These are phyloP conservation scores for Cremastobaeus sp. DNA, from an alignment of 2,888 invertebrate genomes.

Conservation along the genomic window DNA sequence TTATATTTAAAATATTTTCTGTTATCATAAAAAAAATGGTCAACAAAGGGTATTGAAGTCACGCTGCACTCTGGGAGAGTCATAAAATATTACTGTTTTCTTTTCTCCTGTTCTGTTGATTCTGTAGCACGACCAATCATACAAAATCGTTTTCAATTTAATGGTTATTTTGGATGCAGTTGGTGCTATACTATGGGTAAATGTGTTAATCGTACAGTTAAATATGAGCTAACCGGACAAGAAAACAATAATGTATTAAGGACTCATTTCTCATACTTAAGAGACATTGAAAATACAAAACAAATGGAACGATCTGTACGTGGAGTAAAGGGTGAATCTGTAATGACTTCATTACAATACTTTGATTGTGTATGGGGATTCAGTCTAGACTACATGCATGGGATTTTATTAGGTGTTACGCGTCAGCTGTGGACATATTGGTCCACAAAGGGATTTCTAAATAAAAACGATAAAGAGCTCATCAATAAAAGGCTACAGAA, in stretches of 20 bases:
- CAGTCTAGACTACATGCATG: neutral
- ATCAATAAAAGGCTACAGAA: constrained; percentile 12
- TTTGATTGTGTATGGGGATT: constrained; percentile 1
- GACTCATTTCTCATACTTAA: constrained; percentile 18
- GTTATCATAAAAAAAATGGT: neutral
- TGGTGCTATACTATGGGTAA: constrained; percentile 48
- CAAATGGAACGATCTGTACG: constrained; percentile 7
- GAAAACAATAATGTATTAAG: constrained; percentile 7
- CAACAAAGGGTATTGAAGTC: neutral
- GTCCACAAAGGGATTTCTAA: neutral
- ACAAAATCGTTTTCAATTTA: constrained; percentile 50
- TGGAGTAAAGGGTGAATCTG: neutral
- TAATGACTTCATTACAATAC: neutral
- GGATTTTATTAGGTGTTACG: neutral
- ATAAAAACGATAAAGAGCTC: neutral
- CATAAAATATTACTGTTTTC: constrained; percentile 3
- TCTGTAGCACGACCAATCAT: constrained; percentile 43
- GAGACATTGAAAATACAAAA: constrained; percentile 22
- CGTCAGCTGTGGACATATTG: neutral
- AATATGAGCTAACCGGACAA: constrained; percentile 12
- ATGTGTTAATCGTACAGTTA: constrained; percentile 17
- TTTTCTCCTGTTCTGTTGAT: constrained; percentile 24
- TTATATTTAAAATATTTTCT: constrained; percentile 23
- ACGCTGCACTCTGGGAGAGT: neutral
- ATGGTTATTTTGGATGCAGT: constrained; percentile 49